Conservation (phyloP, 2,888 invertebrate species). For the Brachyptera risi region DNA sequence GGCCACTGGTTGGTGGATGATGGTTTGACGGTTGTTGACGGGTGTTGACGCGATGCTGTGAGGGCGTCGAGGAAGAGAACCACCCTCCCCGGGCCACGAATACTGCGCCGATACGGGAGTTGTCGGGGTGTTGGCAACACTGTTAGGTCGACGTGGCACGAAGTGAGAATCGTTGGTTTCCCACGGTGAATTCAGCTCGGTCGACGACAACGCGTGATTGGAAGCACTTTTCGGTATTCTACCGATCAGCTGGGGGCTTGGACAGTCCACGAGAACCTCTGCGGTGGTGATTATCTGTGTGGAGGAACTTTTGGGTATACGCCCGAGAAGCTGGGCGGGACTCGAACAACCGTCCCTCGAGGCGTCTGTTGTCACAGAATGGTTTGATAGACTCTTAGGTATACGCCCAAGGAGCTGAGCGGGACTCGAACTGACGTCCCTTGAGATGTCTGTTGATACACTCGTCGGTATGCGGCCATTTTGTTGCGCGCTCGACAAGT, state of each 20-base stretch:
- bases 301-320: neutral
- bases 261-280: neutral
- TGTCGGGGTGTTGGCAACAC: constrained; percentile 45
- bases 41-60: constrained; percentile 59
- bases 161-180: constrained; percentile 31
- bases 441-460: constrained; percentile 8
- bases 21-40: constrained; percentile 32
- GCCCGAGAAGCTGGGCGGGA: neutral
- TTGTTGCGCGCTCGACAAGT: neutral
- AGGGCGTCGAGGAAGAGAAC: constrained; percentile 48
- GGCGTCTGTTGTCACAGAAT: constrained; percentile 12
- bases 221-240: constrained; percentile 26
- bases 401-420: constrained; percentile 13
- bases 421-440: no score
- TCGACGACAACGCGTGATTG: constrained; percentile 20
- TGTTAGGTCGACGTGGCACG: constrained; percentile 35
- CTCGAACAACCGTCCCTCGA: neutral
- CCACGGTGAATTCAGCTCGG: constrained; percentile 9
- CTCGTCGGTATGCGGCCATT: neutral
- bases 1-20: constrained; percentile 44
- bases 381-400: constrained; percentile 23
- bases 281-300: neutral
- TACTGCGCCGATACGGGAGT: constrained; percentile 37
- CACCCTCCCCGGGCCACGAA: constrained; percentile 38
- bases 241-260: neutral